Conservation (phyloP, 2,888 invertebrate species). For the Caenorhabditis sulstoni region DNA sequence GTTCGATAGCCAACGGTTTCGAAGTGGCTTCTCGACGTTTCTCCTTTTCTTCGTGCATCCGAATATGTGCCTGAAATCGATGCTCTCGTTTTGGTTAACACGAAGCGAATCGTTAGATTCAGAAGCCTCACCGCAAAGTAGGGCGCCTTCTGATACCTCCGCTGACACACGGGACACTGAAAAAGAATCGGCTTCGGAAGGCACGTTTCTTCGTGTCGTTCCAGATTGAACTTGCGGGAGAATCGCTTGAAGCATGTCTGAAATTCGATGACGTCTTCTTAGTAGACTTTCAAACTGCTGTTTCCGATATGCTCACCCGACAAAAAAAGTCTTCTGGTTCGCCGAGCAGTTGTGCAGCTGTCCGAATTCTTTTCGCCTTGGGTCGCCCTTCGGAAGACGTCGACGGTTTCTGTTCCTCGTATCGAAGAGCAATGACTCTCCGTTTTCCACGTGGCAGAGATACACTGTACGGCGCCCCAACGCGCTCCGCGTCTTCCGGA, state of each 20-base stretch:
- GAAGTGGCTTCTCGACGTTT: constrained; percentile 3
- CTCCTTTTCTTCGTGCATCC: constrained; percentile 47
- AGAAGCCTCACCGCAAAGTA: constrained; percentile 53
- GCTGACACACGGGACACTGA: constrained; percentile 46
- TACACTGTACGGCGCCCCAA: constrained; percentile 29
- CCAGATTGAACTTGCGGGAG: constrained; percentile 56
- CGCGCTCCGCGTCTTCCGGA: constrained; percentile 20
- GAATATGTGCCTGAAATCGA: constrained; percentile 52
- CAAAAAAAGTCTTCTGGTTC: constrained; percentile 50
- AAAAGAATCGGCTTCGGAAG: constrained; percentile 16
- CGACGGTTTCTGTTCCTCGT: constrained; percentile 25
- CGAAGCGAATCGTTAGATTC: neutral
- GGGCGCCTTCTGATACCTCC: constrained; percentile 40
- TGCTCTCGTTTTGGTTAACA: neutral
- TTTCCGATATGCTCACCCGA: constrained; percentile 1
- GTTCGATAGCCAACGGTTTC: constrained; percentile 38
- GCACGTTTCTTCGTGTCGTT: constrained; percentile 49
- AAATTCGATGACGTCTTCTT: neutral
- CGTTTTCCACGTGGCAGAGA: constrained; percentile 31
- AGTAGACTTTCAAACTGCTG: neutral
- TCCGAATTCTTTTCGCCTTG: constrained; percentile 30
- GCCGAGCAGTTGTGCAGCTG: constrained; percentile 38
- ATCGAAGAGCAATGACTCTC: constrained; percentile 39
- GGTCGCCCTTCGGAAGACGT: constrained; percentile 22
- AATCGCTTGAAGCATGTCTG: constrained; percentile 65